Evolutionary conservation across 2,888 invertebrate species (phyloP), one percentile per base, ranked within the genome.

Genomic region (Macrosoma leucophasiata): DNA sequence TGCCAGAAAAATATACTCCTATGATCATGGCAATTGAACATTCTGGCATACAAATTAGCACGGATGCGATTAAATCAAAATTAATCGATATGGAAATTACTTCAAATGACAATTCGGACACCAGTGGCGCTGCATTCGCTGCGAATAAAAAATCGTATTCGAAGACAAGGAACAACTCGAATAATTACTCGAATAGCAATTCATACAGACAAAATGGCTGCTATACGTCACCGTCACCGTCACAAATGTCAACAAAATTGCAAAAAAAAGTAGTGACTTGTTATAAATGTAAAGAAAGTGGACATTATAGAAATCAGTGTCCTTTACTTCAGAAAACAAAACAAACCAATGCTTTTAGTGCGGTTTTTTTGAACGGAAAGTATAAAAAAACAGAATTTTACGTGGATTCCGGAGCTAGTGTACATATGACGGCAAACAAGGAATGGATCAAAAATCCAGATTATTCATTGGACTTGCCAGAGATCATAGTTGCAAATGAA

Each of bases 311-410:
- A 26, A 29, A 27, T 14, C 38, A 38, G 19, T 33, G 33, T 18
- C 37, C 37, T 9, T 36, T 30, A 22, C 18, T 36, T 10, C 23
- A 33, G 21, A 32, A 39, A 29, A 20, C 21, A 25, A 35, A 27
- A 14, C 11, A 13, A 20, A 15, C 17, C 15, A 18, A 19, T 11
- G 28, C 19, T 4, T 52, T 52, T 28, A 51, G 36, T 24, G 46
- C 43, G 2, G 42, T 39, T 24, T 40, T 51, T 28, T 21, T 52
- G 10, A 50, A 38, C 41, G 46, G 35, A 36, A 21, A 35, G 21
- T 35, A 21, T 35, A 39, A 21, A 13, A 39, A 39, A 32, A 29
- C 15, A 8, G 35, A 35, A 15, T 40, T 31, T 28, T 35, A 35
- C 29, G 29, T 35, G 5, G 33, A 34, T 21, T 38, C 36, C 4